phyloP scores from a whole-genome alignment of 2,888 invertebrate genomes.

The Cheilosia urbana region DNA sequence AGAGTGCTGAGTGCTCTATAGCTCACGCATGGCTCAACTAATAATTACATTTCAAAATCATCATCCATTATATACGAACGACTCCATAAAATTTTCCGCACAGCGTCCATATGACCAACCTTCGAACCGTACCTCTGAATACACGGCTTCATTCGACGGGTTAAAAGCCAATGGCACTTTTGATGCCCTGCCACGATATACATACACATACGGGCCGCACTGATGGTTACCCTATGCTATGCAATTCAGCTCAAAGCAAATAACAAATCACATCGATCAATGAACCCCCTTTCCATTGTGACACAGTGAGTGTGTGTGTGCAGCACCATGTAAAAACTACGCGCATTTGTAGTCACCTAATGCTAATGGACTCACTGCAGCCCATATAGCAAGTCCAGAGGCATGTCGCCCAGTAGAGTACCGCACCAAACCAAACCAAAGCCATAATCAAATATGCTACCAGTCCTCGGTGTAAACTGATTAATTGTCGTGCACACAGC shows the following conservation, averaged over 20 bases:
- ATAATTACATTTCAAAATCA: not conserved
- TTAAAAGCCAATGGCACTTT: constrained; percentile 2
- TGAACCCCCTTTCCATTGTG: constrained; percentile 33
- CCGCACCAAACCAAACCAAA: constrained; percentile 26
- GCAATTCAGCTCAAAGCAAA: constrained; percentile 40
- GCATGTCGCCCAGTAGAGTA: constrained; percentile 22
- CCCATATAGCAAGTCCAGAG: not conserved
- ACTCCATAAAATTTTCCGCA: not conserved
- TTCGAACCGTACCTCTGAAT: constrained; percentile 16
- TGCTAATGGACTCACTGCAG: constrained; percentile 36
- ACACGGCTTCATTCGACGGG: constrained; percentile 8
- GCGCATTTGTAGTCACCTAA: constrained; percentile 52
- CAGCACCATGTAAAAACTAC: constrained; percentile 36
- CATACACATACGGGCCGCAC: not conserved
- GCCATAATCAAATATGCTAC: constrained; percentile 43
- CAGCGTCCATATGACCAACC: constrained; percentile 11
- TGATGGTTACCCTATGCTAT: not conserved
- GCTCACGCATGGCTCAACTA: too few species aligned
- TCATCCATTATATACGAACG: not conserved
- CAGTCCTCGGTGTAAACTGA: constrained; percentile 44
- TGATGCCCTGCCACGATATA: constrained; percentile 4
- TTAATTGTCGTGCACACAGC: constrained; percentile 53
- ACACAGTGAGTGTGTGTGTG: constrained; percentile 20
- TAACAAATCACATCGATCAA: constrained; percentile 64
- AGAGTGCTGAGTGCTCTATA: too few species aligned